A percentile compares a stretch with the other conserved stretches of the same genome.
Conservation (phyloP, 1,140 invertebrate species). For the Spodoptera frugiperda region DNA sequence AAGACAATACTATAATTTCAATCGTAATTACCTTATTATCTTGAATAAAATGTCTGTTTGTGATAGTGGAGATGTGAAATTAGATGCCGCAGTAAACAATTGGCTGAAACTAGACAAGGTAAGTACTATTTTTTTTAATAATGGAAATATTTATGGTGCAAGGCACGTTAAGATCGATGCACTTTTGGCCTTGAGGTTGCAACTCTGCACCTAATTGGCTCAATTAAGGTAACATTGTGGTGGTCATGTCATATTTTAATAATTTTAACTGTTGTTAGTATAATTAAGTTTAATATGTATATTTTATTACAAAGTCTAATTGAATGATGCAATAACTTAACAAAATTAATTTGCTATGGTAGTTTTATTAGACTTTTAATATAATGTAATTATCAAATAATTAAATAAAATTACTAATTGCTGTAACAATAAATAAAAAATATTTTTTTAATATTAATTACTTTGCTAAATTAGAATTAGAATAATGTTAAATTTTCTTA, state of each 20-base stretch:
- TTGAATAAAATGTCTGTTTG: conserved; percentile 66
- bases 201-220: neutral
- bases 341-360: too few relatives aligned
- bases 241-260: neutral
- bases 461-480: too few relatives aligned
- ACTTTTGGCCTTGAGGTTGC: neutral
- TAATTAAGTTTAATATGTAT: too few relatives aligned
- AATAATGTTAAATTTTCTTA: too few relatives aligned
- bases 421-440: too few relatives aligned
- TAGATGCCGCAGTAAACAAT: conserved; percentile 71
- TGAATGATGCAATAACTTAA: too few relatives aligned
- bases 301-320: too few relatives aligned
- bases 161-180: neutral
- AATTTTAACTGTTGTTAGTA: too few relatives aligned
- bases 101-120: conserved; percentile 81
- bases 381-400: too few relatives aligned
- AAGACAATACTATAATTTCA: neutral
- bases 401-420: too few relatives aligned
- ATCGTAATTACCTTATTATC: conserved; percentile 7
- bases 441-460: too few relatives aligned
- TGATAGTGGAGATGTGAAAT: conserved; percentile 73
- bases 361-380: too few relatives aligned
- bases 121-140: neutral
- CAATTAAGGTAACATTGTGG: neutral
- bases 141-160: neutral